Conservation (phyloP, 2,113 vertebrate genomes). For the Pampusana beccarii region DNA sequence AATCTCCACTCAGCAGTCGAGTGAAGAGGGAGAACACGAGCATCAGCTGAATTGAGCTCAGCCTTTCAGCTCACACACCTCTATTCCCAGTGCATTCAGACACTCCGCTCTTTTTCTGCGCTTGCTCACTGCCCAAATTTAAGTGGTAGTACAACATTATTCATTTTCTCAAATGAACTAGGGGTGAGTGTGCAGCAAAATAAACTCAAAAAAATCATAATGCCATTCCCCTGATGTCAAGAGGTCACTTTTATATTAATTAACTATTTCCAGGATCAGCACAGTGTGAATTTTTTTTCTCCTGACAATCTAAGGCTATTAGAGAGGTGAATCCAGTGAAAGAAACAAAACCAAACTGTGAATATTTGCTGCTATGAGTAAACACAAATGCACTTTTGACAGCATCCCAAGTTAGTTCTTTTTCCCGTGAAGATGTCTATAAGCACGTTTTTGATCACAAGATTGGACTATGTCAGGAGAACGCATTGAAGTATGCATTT, state of each 20-base stretch:
- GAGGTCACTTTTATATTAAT: not conserved
- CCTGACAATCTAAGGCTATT: not conserved
- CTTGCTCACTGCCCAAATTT: not conserved
- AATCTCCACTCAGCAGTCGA: not conserved
- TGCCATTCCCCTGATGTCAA: not conserved
- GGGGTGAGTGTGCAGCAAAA: not conserved
- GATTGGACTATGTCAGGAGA: slow-evolving; percentile 38
- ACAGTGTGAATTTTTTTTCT: not conserved
- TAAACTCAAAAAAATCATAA: not conserved
- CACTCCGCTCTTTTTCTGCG: not conserved
- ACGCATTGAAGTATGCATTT: not conserved
- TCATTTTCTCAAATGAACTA: not conserved
- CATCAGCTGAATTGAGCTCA: not conserved
- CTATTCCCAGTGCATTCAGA: not conserved
- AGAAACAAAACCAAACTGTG: not conserved
- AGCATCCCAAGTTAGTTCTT: not conserved
- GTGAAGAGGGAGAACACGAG: not conserved
- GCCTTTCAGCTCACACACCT: not conserved
- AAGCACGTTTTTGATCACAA: slow-evolving; percentile 36
- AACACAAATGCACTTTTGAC: slow-evolving; percentile 32
- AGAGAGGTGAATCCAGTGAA: not conserved
- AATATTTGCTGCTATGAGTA: not conserved
- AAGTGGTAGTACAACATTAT: not conserved
- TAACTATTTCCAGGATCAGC: not conserved
- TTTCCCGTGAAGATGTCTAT: not conserved